These are phyloP conservation scores for Smutsia temminckii DNA, from an alignment of 2,797 vertebrate species.

Conservation along the genomic window DNA sequence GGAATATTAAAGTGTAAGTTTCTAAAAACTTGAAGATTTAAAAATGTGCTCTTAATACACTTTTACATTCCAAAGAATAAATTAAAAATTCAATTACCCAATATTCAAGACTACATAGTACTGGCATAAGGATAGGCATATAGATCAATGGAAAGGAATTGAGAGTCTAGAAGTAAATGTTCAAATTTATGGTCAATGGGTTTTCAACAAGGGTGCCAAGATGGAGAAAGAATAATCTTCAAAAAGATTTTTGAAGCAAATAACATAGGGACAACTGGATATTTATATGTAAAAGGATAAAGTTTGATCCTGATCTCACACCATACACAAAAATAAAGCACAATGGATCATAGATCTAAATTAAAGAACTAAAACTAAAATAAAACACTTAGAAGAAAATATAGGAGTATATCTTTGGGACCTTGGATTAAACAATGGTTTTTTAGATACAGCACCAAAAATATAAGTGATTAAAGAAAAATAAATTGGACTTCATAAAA, in stretches of 20 bases:
- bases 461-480: neutral
- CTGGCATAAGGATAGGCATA: neutral
- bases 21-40: neutral
- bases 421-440: neutral
- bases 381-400: neutral
- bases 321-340: neutral
- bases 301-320: neutral
- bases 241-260: neutral
- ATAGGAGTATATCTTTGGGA: neutral
- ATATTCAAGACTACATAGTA: neutral
- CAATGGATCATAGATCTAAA: neutral
- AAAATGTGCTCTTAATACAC: neutral
- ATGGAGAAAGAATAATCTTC: no score
- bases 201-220: neutral
- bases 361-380: neutral
- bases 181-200: neutral
- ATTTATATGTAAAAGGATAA: neutral
- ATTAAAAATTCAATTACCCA: neutral
- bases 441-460: neutral
- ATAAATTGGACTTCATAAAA: neutral
- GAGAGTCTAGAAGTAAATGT: neutral
- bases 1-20: neutral
- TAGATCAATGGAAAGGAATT: neutral
- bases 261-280: neutral
- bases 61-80: neutral